These are phyloP conservation scores for Zaprionus bogoriensis DNA, from an alignment of 2,888 invertebrate genomes.

Conservation along the genomic window DNA sequence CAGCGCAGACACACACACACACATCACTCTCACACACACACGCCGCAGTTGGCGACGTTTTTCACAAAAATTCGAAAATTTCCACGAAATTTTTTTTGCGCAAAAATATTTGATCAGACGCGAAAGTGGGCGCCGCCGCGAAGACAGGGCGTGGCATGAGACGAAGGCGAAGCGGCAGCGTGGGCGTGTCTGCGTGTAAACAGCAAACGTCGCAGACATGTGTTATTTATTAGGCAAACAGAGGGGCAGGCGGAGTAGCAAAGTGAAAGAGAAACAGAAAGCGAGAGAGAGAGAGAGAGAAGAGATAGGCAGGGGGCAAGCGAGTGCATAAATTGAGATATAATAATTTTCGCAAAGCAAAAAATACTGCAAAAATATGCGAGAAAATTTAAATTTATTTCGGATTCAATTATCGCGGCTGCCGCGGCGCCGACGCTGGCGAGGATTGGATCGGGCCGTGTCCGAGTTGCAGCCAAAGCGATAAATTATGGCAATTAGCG, in stretches of 20 bases:
- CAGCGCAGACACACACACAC: constrained; percentile 1
- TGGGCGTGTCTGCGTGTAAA: constrained; percentile 29
- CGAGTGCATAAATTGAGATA: constrained; percentile 5
- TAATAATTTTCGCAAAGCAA: constrained; percentile 14
- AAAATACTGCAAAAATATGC: constrained; percentile 11
- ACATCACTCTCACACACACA: neutral
- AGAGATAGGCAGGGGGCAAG: neutral
- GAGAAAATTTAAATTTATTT: constrained; percentile 43
- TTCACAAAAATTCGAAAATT: constrained; percentile 29
- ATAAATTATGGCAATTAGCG: constrained; percentile 75
- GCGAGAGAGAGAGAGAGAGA: neutral
- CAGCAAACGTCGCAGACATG: constrained; percentile 29
- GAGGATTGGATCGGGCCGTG: constrained; percentile 19
- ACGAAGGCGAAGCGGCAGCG: constrained; percentile 47
- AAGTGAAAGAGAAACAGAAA: too few relatives aligned
- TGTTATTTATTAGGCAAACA: constrained; percentile 37
- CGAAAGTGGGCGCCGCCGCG: constrained; percentile 1
- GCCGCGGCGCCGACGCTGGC: constrained; percentile 20
- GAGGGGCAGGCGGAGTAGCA: neutral
- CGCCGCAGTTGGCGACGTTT: constrained; percentile 8
- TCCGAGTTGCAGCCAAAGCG: constrained; percentile 58
- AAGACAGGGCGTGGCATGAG: neutral
- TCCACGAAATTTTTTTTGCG: constrained; percentile 17
- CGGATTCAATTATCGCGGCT: constrained; percentile 57
- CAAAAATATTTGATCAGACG: constrained; percentile 4